These are phyloP conservation scores for Todiramphus chloris DNA, from an alignment of 2,113 vertebrate genomes.

Conservation along the genomic window DNA sequence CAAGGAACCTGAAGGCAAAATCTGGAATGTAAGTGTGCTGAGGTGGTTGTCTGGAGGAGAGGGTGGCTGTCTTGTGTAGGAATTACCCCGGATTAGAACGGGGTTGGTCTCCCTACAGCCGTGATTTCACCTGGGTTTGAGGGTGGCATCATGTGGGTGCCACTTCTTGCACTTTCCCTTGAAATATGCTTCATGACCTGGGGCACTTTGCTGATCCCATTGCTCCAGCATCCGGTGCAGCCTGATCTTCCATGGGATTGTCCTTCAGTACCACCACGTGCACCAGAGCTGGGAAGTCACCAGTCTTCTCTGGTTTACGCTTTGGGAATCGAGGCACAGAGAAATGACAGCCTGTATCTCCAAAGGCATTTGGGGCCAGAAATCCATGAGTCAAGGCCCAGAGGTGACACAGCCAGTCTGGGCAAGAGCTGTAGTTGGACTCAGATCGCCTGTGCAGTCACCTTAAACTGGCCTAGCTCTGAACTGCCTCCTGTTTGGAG, in stretches of 20 bases:
- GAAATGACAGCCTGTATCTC: fast-evolving
- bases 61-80: neutral
- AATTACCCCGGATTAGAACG: neutral
- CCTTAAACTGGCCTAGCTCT: neutral
- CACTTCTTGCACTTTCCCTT: neutral
- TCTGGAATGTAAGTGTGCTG: neutral
- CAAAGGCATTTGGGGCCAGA: neutral
- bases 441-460: neutral
- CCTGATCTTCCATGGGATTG: neutral
- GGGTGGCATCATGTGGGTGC: neutral
- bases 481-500: neutral
- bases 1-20: neutral
- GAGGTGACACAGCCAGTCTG: neutral
- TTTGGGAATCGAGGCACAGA: neutral
- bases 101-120: neutral
- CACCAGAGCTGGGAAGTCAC: neutral
- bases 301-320: neutral
- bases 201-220: neutral
- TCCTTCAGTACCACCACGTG: neutral
- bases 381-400: neutral
- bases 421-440: neutral
- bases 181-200: fast-evolving
- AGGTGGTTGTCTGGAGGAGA: neutral
- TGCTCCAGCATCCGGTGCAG: neutral
- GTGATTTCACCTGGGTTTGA: neutral